Evolutionary conservation across 2,797 vertebrate genomes (phyloP), one percentile per base, ranked within the genome.

Genomic region (Pseudochaenichthys georgianus): DNA sequence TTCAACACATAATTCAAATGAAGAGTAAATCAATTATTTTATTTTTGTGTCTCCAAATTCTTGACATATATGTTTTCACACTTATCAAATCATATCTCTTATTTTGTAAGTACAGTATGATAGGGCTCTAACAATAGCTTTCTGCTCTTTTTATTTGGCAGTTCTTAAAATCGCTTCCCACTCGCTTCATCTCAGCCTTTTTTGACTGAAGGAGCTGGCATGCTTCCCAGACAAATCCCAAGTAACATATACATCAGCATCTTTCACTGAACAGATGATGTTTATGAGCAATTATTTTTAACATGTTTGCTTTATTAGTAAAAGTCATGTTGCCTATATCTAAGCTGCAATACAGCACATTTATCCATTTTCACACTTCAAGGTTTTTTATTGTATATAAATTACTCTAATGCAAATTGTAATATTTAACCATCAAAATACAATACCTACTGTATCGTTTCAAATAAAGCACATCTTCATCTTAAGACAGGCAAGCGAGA

Each of bases 131-230:
- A 9, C 5, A 38, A 38, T 38, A 38, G 52, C 51, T 48, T 70
- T 21, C 17, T 77, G 54, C 62, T 75, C 28, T 68, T 61, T 74
- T 67, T 47, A 60, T 77, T 63, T 28, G 13, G 41, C 45, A 2
- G 15, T 11, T 41, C 75, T 80, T 45, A 51, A 73, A 85, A 72
- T 11, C 3, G 47, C 21, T 71, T 86, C 78, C 72, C 50, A 50
- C 69, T 47, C 67, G 42, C 55, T 59, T 61, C 67, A 77, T 48
- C 63, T 45, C 5, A 0, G 46, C 66, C 65, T 68, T 28, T 57
- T 72, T 23, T 78, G 74, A 82, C 76, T 70, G 52, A 71, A 31
- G 63, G 54, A 59, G 64, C 50, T 85, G 86, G 82, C 75, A 45
- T 48, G 0, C 31, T 51, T 81, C 78, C 78, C 76, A 78, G 73